Evolutionary conservation across 2,797 vertebrate species (phyloP), one percentile per base, ranked within the genome.

Genomic region (Lophotriccus pileatus): DNA sequence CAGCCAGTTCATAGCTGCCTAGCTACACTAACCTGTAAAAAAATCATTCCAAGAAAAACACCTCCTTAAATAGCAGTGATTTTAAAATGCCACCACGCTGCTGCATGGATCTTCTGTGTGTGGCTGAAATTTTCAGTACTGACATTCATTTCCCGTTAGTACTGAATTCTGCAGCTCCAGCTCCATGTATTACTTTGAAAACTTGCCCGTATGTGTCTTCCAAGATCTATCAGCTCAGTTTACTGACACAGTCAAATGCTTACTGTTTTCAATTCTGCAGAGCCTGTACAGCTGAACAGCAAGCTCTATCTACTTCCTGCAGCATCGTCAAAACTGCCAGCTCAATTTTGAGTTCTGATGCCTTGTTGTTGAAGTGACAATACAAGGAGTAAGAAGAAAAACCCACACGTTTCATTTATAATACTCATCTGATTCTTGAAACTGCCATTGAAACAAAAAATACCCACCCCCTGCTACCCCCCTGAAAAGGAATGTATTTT

Each of bases 321-420:
- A 93, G 87, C 66, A 89, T 92, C 95, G 96, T 91, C 95, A 96
- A 95, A 96, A 97, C 90, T 92, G 66, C 90, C 80, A 76, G 80
- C 66, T 91, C 92, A 75, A 59, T 94, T 97, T 94, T 91, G 95
- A 96, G 94, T 97, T 96, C 91, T 41, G 32, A 91, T 92, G 90
- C 34, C 82, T 93, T 92, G 66, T 93, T 95, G 91, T 79, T 85
- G 89, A 43, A 96, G 84, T 85, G 86, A 96, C 93, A 83, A 95
- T 88, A 86, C 44, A 94, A 66, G 85, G 70, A 89, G 80, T 8
- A 59, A 36, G 70, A 34, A 49, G 14, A 62, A 34, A 62, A 82
- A 73, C 20, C 39, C 55, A 37, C 9, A 4, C 0, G 22, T 95
- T 92, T 94, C 59, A 89, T 93, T 96, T 93, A 50, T 66, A 72